Evolutionary conservation across 1,140 invertebrate genomes (phyloP).

Genomic region (Drosophila mauritiana): DNA sequence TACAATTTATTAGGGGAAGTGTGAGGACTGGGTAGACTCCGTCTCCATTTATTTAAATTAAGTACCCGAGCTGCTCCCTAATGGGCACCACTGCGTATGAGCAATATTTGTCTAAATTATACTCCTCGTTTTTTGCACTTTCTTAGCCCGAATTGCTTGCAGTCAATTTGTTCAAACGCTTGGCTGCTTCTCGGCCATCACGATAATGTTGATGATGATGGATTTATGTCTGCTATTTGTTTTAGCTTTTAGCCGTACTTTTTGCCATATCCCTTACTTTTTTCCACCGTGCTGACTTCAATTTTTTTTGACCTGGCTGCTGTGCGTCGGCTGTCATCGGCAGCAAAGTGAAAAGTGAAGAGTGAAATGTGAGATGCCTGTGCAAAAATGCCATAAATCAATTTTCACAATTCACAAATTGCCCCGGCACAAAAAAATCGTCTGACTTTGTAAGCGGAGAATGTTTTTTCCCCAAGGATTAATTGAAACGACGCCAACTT

Average conservation of each 20-base stretch:
- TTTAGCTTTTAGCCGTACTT: slow-evolving; percentile 23
- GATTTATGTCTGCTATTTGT: slow-evolving; percentile 67
- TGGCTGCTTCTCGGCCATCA: slow-evolving; percentile 19
- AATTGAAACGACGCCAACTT: slow-evolving; percentile 33
- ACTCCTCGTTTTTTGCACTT: slow-evolving; percentile 21
- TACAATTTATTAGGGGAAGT: slow-evolving; percentile 26
- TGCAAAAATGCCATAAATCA: slow-evolving; percentile 52
- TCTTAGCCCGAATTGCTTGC: slow-evolving; percentile 57
- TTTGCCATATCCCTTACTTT: background rate
- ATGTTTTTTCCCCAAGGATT: slow-evolving; percentile 14
- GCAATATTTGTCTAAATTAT: slow-evolving; percentile 59
- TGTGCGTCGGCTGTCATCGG: slow-evolving; percentile 35
- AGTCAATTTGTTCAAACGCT: slow-evolving; percentile 53
- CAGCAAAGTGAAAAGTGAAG: slow-evolving; percentile 53
- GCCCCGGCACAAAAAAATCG: slow-evolving; percentile 32
- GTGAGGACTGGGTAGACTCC: background rate
- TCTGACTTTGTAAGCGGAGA: slow-evolving; percentile 29
- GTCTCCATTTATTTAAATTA: slow-evolving; percentile 60
- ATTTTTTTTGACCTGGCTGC: slow-evolving; percentile 2
- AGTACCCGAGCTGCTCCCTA: slow-evolving; percentile 18
- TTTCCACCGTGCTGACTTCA: slow-evolving; percentile 7
- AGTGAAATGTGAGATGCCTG: slow-evolving; percentile 49
- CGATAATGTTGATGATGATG: slow-evolving; percentile 58
- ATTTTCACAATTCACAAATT: slow-evolving; percentile 57
- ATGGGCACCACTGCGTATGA: slow-evolving; percentile 56